Evolutionary conservation across 2,888 invertebrate genomes (phyloP).

Genomic region (Coelinius sp.): DNA sequence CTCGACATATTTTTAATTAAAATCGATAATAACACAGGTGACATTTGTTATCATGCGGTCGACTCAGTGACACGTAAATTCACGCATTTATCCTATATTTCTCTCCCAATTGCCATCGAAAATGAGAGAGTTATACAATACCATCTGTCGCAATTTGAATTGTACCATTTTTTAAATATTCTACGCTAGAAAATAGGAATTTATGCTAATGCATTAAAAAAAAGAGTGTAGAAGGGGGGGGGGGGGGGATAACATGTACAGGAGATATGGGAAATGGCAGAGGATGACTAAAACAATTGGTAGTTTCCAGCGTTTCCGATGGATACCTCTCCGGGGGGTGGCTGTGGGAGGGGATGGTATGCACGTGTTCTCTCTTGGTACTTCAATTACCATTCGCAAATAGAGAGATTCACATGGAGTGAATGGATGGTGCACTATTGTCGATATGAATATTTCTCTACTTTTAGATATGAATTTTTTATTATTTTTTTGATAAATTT

Average conservation of each 20-base stretch:
- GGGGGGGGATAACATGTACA: conserved; percentile 33
- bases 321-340: conserved; percentile 34
- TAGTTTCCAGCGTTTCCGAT: conserved; percentile 38
- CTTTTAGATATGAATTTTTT: not conserved
- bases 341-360: conserved; percentile 18
- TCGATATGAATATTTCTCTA: not conserved
- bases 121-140: conserved; percentile 43
- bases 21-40: conserved; percentile 53
- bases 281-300: conserved; percentile 46
- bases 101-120: not conserved
- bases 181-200: conserved; percentile 47
- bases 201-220: conserved; percentile 42
- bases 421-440: not conserved
- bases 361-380: conserved; percentile 37
- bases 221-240: conserved; percentile 10
- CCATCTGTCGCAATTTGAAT: conserved; percentile 61
- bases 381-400: conserved; percentile 29
- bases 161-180: conserved; percentile 45
- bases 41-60: conserved; percentile 58
- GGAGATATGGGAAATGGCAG: conserved; percentile 41
- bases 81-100: conserved; percentile 53
- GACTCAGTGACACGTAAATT: conserved; percentile 61
- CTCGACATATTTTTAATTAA: conserved; percentile 57
- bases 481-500: too few species aligned
- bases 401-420: conserved; percentile 37